Percentiles rank a stretch among this genome's conserved stretches.
phyloP scores from a whole-genome alignment of 2,113 vertebrate species.

The Austrofundulus limnaeus region DNA sequence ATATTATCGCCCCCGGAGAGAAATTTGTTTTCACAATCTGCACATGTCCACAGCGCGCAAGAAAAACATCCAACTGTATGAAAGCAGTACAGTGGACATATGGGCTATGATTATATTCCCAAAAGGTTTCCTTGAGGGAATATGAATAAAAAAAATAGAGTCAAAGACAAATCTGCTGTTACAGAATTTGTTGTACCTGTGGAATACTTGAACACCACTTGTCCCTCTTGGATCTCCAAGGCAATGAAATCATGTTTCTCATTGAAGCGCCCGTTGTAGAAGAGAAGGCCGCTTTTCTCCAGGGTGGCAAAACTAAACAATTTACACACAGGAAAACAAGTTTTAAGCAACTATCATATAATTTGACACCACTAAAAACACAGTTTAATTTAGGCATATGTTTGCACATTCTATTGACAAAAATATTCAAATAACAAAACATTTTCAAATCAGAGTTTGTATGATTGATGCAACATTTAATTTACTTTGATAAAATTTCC shows the following conservation, averaged over 20 bases:
- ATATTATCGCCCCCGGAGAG: background rate
- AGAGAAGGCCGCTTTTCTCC: slow-evolving; percentile 88
- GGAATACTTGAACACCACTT: slow-evolving; percentile 95
- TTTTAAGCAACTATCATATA: background rate
- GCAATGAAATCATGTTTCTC: slow-evolving; percentile 98
- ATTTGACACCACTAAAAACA: background rate
- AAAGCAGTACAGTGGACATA: slow-evolving; percentile 1
- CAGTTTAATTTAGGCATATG: background rate
- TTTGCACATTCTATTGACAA: background rate
- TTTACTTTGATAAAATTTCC: too few relatives aligned
- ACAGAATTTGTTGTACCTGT: slow-evolving; percentile 80
- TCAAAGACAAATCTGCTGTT: background rate
- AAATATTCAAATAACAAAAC: background rate
- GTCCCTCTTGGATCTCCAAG: slow-evolving; percentile 92
- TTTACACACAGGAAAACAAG: slow-evolving; percentile 14
- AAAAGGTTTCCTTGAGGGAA: background rate
- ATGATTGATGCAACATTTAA: background rate
- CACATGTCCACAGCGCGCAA: background rate
- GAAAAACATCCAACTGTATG: background rate
- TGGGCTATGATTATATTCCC: slow-evolving; percentile 4
- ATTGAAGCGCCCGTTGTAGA: slow-evolving; percentile 97
- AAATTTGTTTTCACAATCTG: background rate
- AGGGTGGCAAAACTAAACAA: slow-evolving; percentile 89
- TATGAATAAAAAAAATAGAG: background rate
- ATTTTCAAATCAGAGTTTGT: background rate